phyloP scores from a whole-genome alignment of 2,113 vertebrate genomes.

The Elaphurus davidianus region DNA sequence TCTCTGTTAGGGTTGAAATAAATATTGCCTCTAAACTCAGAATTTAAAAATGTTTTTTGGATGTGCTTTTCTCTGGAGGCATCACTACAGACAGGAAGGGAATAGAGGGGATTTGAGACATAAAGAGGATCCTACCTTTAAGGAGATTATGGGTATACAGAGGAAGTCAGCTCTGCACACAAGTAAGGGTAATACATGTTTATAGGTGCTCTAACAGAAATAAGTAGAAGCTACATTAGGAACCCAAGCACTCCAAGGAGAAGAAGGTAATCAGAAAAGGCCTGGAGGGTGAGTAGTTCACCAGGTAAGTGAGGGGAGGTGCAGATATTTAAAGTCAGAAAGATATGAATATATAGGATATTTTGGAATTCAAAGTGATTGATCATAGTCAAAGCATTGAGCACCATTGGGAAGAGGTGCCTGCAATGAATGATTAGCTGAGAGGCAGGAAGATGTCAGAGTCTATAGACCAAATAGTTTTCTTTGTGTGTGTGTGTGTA shows the following conservation, averaged over 20 bases:
- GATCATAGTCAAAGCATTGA: not conserved
- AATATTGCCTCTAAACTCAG: not conserved
- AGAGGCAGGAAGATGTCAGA: not conserved
- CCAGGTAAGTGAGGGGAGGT: not conserved
- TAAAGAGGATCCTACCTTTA: not conserved
- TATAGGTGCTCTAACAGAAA: not conserved
- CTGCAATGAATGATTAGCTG: not conserved
- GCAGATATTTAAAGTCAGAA: not conserved
- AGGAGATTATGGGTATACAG: fast-evolving
- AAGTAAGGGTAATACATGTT: not conserved
- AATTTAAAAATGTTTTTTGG: not conserved
- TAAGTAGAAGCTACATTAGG: not conserved
- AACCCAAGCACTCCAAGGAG: not conserved
- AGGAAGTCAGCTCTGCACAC: not conserved
- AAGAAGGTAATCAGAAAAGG: not conserved
- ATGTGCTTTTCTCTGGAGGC: not conserved
- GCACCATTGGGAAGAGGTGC: fast-evolving
- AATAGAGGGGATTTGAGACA: not conserved
- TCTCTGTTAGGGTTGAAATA: not conserved
- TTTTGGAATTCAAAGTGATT: not conserved
- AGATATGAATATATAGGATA: not conserved
- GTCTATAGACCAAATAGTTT: fast-evolving
- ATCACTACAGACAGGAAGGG: not conserved
- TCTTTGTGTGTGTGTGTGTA: not conserved
- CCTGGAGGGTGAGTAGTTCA: not conserved